Conservation (phyloP, 1,140 invertebrate species). For the Telenomus remus region DNA sequence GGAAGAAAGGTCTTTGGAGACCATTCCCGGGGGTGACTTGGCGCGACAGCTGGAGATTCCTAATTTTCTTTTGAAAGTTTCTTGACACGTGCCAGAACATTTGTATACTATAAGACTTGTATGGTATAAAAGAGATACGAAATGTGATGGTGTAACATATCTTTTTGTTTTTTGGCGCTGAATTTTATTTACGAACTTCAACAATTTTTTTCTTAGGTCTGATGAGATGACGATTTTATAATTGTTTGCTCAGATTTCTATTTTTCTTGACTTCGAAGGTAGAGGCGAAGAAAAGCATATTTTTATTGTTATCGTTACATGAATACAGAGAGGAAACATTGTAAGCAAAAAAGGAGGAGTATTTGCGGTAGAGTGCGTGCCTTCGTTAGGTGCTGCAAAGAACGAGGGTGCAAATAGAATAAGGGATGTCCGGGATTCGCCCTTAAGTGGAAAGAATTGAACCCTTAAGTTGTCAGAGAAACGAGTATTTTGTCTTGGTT, state of each 20-base stretch:
- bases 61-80: conserved; percentile 58
- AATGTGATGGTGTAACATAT: conserved; percentile 25
- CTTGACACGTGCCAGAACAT: conserved; percentile 56
- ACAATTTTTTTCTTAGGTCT: too few relatives aligned
- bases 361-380: conserved; percentile 58
- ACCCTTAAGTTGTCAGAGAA: conserved; percentile 53
- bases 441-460: conserved; percentile 63
- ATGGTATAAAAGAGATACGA: conserved; percentile 4
- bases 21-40: conserved; percentile 52
- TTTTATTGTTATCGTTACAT: conserved; percentile 13
- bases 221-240: too few relatives aligned
- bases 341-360: conserved; percentile 18
- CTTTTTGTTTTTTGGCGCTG: too few relatives aligned
- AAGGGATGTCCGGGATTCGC: conserved; percentile 51
- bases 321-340: conserved; percentile 24
- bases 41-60: conserved; percentile 56
- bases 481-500: conserved; percentile 58
- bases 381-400: conserved; percentile 57
- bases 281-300: background rate
- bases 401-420: conserved; percentile 57
- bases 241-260: too few relatives aligned
- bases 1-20: conserved; percentile 49
- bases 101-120: conserved; percentile 38
- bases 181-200: too few relatives aligned
- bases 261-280: too few relatives aligned